These are phyloP conservation scores for Globodera rostochiensis DNA, from an alignment of 1,140 invertebrate species.

Conservation along the genomic window DNA sequence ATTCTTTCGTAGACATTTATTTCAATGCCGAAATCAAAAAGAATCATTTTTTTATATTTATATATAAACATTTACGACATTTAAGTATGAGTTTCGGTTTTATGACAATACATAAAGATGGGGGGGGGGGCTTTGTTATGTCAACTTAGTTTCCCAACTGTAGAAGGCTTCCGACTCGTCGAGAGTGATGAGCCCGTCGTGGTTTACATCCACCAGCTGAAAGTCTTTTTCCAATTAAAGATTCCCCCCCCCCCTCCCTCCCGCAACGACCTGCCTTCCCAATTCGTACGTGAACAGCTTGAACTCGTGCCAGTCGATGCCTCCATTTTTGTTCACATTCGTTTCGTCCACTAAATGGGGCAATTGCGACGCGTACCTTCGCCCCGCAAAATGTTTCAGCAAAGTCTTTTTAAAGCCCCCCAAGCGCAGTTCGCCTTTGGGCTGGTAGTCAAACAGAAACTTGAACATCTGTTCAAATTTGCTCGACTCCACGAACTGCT, in stretches of 20 bases:
- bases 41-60: too few species aligned
- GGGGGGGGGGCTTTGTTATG: too few species aligned
- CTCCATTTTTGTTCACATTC: neutral
- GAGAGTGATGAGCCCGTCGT: neutral
- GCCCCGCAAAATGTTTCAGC: neutral
- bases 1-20: too few species aligned
- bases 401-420: neutral
- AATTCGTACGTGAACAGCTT: neutral
- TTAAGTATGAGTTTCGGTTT: too few species aligned
- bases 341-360: neutral
- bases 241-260: neutral
- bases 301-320: slow-evolving; percentile 2
- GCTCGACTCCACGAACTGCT: neutral
- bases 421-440: neutral
- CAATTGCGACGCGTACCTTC: neutral
- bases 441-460: neutral
- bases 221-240: neutral
- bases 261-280: neutral
- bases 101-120: too few species aligned
- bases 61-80: too few species aligned
- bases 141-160: neutral
- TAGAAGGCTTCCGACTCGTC: neutral
- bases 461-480: neutral
- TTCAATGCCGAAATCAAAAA: too few species aligned
- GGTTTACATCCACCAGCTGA: neutral